These are phyloP conservation scores for Poecile atricapillus DNA, from an alignment of 2,113 vertebrate genomes.

Conservation along the genomic window DNA sequence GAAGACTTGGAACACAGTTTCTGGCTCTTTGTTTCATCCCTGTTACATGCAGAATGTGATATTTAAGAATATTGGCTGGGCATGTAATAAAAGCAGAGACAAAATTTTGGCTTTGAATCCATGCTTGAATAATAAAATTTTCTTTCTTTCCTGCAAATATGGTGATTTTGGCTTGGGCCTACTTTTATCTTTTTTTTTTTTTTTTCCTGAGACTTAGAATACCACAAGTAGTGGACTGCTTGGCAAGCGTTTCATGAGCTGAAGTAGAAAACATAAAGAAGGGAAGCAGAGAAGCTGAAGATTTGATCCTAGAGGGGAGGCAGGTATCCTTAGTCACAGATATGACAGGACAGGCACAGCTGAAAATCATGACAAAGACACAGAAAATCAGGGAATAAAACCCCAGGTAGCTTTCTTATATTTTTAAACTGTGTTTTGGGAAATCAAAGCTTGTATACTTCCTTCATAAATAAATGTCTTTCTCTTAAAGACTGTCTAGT, in stretches of 20 bases:
- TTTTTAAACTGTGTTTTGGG: neutral
- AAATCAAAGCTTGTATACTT: neutral
- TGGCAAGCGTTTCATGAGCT: neutral
- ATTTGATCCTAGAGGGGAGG: neutral
- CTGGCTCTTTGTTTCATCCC: neutral
- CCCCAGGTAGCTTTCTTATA: fast-evolving
- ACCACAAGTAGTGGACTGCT: neutral
- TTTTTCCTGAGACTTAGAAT: neutral
- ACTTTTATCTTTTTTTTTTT: neutral
- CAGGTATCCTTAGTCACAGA: neutral
- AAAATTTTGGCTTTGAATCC: neutral
- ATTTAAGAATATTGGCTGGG: neutral
- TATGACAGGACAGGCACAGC: neutral
- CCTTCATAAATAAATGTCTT: neutral
- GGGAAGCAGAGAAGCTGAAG: neutral
- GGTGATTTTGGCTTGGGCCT: neutral
- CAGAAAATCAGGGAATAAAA: neutral
- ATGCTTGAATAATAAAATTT: neutral
- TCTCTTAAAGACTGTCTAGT: neutral
- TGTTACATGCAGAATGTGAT: neutral
- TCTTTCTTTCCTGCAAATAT: neutral
- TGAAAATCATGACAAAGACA: neutral
- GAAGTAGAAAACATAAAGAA: neutral
- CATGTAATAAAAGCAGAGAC: neutral
- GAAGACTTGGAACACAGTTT: neutral